Base-by-base conservation (phyloP, 2,797 vertebrate genomes). In the Falco biarmicus region DNA sequence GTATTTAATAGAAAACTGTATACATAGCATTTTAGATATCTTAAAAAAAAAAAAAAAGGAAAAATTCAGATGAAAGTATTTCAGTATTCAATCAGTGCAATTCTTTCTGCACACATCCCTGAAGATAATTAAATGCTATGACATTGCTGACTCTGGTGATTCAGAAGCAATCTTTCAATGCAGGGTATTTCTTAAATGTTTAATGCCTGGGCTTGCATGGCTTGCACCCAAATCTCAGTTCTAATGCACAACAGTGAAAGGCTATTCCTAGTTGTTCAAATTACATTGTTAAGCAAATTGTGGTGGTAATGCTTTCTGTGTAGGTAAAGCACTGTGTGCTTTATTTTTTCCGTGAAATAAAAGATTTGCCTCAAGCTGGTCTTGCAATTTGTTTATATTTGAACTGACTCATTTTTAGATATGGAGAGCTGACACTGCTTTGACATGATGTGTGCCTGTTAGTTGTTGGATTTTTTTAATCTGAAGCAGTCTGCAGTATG, bases 351-450 rank as follows among this genome's bases (percentile, higher is more conserved):
- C 26, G 7, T 79, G 14, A 84, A 92, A 76, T 61, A 48, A 57
- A 81, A 73, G 1, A 24, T 82, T 90, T 68, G n/a, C 84, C 71
- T 93, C n/a, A 66, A 91, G 54, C 83, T 69, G 22, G 28, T 84
- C 69, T 87, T 87, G 53, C 37, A 57, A 41, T 56, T 57, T 89
- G 22, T 64, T 80, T 68, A 21, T 57, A 54, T 84, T 87, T 84
- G 92, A 96, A 63, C 26, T 48, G 60, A 89, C 39, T 84, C 51
- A 81, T 70, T 93, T 94, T 92, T 89, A 83, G 64, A 43, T 73
- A 32, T 0, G 29, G 74, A 75, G 53, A 91, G 45, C 48, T 92
- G 85, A 51, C 68, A 64, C 41, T 85, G 45, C 86, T 85, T 90
- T 84, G 53, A 20, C n/a, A 26, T 43, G 18, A 31, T 56, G 29